A percentile compares a stretch with the other conserved stretches of the same genome.
Conservation (phyloP, 2,113 vertebrate genomes). For the Steatornis caripensis region DNA sequence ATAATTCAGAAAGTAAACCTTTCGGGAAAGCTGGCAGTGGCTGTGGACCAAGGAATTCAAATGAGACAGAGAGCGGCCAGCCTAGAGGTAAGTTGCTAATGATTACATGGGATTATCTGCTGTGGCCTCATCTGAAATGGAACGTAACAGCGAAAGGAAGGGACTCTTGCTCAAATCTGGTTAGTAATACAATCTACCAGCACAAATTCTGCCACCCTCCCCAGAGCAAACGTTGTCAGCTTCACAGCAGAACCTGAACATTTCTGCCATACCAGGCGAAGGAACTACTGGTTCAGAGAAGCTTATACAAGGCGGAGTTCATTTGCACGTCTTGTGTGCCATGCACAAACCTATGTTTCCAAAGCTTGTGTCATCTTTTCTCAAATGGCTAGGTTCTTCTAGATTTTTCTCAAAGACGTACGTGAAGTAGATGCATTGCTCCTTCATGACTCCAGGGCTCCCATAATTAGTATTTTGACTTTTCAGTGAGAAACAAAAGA, state of each 20-base stretch:
- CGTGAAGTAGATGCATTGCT: neutral
- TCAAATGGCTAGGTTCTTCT: neutral
- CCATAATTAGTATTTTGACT: neutral
- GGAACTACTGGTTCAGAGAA: neutral
- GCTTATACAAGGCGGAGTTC: neutral
- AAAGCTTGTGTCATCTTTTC: neutral
- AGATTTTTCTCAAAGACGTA: neutral
- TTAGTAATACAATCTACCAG: neutral
- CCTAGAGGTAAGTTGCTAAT: neutral
- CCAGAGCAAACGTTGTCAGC: neutral
- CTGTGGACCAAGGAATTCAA: neutral
- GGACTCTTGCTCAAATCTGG: neutral
- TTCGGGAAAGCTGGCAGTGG: neutral
- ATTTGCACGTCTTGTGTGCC: neutral
- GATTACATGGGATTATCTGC: neutral
- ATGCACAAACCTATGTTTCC: neutral
- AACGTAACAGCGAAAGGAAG: neutral
- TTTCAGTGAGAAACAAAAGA: neutral
- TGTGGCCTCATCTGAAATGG: neutral
- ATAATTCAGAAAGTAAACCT: slow-evolving; percentile 7
- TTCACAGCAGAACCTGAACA: neutral
- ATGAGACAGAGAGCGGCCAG: neutral
- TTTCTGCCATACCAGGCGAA: neutral
- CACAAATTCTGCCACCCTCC: neutral
- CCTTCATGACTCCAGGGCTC: neutral